Evolutionary conservation across 2,888 invertebrate species (phyloP).

Genomic region (Didymodactylos carnosus): DNA sequence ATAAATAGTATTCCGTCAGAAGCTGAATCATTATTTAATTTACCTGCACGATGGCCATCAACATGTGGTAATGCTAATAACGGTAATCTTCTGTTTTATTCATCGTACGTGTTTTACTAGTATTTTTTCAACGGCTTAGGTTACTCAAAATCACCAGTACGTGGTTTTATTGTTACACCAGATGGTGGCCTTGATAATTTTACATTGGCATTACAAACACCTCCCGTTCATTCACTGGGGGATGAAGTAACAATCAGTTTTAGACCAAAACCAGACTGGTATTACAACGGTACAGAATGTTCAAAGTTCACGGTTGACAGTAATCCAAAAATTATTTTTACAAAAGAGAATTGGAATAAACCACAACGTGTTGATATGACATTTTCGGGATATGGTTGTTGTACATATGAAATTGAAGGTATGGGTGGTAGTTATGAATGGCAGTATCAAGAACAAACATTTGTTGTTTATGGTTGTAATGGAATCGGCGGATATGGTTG

Average conservation of each 20-base stretch:
- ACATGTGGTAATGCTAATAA: not conserved
- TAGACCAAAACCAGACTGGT: not conserved
- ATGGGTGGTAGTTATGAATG: not conserved
- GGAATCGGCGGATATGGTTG: not conserved
- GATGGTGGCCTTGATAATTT: not conserved
- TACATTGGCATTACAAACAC: not conserved
- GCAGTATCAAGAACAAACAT: not conserved
- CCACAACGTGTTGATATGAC: not conserved
- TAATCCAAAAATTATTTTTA: not conserved
- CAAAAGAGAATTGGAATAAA: not conserved
- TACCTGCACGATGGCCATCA: not conserved
- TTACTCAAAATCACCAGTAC: not conserved
- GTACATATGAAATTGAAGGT: not conserved
- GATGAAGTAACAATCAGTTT: not conserved
- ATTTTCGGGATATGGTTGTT: not conserved
- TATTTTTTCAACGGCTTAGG: not conserved
- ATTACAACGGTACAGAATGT: not conserved
- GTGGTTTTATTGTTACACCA: not conserved
- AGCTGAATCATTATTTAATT: not conserved
- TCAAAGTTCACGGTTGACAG: not conserved
- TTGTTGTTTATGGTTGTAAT: not conserved
- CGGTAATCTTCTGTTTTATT: too few relatives aligned
- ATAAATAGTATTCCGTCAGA: not conserved
- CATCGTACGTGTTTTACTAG: too few relatives aligned
- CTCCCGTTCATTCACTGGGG: not conserved